Conservation (phyloP, 2,797 vertebrate genomes). For the Urocyon cinereoargenteus region DNA sequence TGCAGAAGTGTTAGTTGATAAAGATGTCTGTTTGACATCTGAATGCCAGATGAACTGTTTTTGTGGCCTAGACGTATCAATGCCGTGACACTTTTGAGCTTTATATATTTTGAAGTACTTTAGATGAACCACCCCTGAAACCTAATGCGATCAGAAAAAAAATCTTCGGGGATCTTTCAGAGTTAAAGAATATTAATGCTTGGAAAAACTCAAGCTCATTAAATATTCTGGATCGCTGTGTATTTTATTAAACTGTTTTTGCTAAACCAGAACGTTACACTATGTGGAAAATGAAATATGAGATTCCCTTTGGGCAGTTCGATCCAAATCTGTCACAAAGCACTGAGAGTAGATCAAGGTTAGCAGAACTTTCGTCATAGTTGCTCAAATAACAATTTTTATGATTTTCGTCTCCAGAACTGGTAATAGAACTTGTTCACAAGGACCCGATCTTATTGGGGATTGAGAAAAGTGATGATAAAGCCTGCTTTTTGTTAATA, state of each 20-base stretch:
- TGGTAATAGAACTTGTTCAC: not conserved
- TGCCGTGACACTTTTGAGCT: slow-evolving; percentile 37
- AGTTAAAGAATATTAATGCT: slow-evolving; percentile 36
- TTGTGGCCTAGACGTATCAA: not conserved
- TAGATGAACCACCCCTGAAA: slow-evolving; percentile 19
- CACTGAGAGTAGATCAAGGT: not conserved
- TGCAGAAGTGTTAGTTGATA: slow-evolving; percentile 31
- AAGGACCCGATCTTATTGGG: not conserved
- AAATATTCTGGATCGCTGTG: not conserved
- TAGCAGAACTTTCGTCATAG: slow-evolving; percentile 21
- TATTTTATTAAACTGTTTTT: slow-evolving; percentile 52
- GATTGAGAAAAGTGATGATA: not conserved
- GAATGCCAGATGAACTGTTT: slow-evolving; percentile 24
- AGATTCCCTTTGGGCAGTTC: not conserved
- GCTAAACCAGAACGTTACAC: not conserved
- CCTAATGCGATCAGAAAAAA: slow-evolving; percentile 24
- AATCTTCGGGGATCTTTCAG: slow-evolving; percentile 6
- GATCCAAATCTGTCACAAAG: not conserved
- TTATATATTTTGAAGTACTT: slow-evolving; percentile 31
- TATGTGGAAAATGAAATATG: not conserved
- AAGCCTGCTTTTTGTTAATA: not conserved
- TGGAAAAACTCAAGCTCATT: slow-evolving; percentile 42
- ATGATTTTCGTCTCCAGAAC: slow-evolving; percentile 10
- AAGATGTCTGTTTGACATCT: slow-evolving; percentile 64
- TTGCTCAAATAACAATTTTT: slow-evolving; percentile 36